Percentiles rank a stretch among this genome's conserved stretches.
These are phyloP conservation scores for Oedothorax gibbosus DNA, from an alignment of 1,140 invertebrate genomes.

Conservation along the genomic window DNA sequence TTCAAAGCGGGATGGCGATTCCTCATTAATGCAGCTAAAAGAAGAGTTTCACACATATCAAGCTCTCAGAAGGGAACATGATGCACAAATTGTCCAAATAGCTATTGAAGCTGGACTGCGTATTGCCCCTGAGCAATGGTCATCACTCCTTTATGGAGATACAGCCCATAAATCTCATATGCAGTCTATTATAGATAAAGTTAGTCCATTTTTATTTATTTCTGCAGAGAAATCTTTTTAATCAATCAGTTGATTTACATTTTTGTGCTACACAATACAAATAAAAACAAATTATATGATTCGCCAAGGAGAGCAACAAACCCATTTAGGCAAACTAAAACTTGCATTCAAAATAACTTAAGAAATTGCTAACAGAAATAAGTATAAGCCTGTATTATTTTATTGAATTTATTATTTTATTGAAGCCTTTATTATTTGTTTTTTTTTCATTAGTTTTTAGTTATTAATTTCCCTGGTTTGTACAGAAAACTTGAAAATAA, in stretches of 20 bases:
- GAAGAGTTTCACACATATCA: slow-evolving; percentile 98
- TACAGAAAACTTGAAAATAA: too few species aligned
- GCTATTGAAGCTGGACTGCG: slow-evolving; percentile 96
- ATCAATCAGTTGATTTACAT: too few species aligned
- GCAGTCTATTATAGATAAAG: slow-evolving; percentile 93
- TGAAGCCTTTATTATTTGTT: not conserved
- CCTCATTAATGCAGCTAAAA: slow-evolving; percentile 98
- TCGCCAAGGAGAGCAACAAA: too few species aligned
- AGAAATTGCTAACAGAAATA: too few species aligned
- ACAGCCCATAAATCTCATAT: slow-evolving; percentile 96
- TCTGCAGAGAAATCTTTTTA: not conserved
- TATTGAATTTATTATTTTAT: too few species aligned
- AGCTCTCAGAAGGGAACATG: slow-evolving; percentile 91
- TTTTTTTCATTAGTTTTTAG: not conserved
- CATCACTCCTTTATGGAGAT: slow-evolving; percentile 94
- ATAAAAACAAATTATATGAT: too few species aligned
- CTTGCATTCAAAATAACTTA: too few species aligned
- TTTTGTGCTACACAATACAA: too few species aligned
- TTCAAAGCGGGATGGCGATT: slow-evolving; percentile 96
- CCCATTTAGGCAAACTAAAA: too few species aligned
- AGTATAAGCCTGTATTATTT: too few species aligned
- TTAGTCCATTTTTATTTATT: slow-evolving; percentile 61
- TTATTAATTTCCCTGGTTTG: not conserved
- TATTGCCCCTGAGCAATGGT: slow-evolving; percentile 99
- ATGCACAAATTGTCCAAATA: slow-evolving; percentile 98